Evolutionary conservation across 2,113 vertebrate genomes (phyloP), one percentile per base, ranked within the genome.

Genomic region (Desmodus rotundus): DNA sequence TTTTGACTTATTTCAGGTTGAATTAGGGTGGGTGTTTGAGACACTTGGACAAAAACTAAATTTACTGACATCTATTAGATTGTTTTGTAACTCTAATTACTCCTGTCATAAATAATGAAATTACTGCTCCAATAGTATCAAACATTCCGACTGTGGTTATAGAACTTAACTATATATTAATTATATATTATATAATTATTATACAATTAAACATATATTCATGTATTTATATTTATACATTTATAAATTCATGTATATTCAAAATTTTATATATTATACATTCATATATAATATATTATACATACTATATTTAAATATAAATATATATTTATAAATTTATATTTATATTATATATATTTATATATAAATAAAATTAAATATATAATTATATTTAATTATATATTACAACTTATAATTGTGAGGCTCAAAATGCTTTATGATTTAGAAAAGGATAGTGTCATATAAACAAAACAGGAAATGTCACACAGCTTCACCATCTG

Each of bases 111-210:
- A 93, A 77, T 52, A 82, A 92, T 88, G 52, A 52, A 45, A 65
- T 72, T 87, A 54, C 52, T 92, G 1, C 61, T 88, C 52, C 20
- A 61, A n/a, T 65, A 63, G 76, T 74, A 82, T 45, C 77, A 83
- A 76, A 36, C 67, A 45, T 77, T 45, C 31, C 3, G 76, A 63
- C 36, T 36, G 10, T n/a, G 45, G 52, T 78, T 84, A 45, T 24
- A 78, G 33, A 84, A 83, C 65, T 77, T 54, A 82, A 77, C 15
- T 76, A n/a, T n/a, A n/a, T n/a, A n/a, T n/a, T n/a, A 93, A 94
- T 73, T 73, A 77, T 54, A 63, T 72, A 41, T 80, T 74, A 73
- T 86, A 91, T 93, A 94, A 94, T 95, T 82, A n/a, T n/a, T n/a
- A n/a, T n/a, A n/a, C n/a, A n/a, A n/a, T n/a, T n/a, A n/a, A n/a